phyloP scores from a whole-genome alignment of 2,113 vertebrate species.

The Onychostruthus taczanowskii region DNA sequence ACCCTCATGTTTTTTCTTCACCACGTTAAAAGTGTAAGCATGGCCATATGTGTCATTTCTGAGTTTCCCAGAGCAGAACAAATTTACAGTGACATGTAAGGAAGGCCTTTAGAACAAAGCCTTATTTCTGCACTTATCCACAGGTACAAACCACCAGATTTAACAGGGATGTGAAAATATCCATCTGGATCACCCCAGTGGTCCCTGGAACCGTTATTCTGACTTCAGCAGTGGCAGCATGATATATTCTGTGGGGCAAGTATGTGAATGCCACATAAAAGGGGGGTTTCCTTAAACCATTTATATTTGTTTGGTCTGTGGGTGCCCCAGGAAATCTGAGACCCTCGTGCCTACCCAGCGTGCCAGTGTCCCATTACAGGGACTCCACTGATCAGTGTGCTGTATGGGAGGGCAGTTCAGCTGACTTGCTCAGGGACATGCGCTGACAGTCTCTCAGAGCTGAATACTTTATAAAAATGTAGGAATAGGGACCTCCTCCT shows the following conservation, averaged over 20 bases:
- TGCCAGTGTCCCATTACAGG: background rate
- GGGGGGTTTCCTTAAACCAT: background rate
- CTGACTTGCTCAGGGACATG: background rate
- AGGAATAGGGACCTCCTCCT: background rate
- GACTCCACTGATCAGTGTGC: background rate
- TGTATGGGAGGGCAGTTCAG: rapidly evolving
- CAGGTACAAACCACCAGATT: background rate
- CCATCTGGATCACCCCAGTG: background rate
- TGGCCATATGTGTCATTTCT: background rate
- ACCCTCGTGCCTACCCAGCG: rapidly evolving
- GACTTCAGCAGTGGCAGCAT: background rate
- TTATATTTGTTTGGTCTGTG: background rate
- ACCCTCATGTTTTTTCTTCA: background rate
- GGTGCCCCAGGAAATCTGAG: background rate
- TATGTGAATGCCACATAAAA: background rate
- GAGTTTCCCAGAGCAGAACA: background rate
- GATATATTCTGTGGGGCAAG: background rate
- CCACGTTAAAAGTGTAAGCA: background rate
- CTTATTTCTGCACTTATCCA: background rate
- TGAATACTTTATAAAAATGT: background rate
- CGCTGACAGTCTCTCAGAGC: rapidly evolving
- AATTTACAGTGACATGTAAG: background rate
- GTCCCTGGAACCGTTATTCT: background rate
- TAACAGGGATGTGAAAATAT: background rate
- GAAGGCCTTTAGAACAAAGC: background rate